Percentiles rank a stretch among this genome's conserved stretches.
These are phyloP conservation scores for Nothoprocta pentlandii DNA, from an alignment of 2,113 vertebrate genomes.

Conservation along the genomic window DNA sequence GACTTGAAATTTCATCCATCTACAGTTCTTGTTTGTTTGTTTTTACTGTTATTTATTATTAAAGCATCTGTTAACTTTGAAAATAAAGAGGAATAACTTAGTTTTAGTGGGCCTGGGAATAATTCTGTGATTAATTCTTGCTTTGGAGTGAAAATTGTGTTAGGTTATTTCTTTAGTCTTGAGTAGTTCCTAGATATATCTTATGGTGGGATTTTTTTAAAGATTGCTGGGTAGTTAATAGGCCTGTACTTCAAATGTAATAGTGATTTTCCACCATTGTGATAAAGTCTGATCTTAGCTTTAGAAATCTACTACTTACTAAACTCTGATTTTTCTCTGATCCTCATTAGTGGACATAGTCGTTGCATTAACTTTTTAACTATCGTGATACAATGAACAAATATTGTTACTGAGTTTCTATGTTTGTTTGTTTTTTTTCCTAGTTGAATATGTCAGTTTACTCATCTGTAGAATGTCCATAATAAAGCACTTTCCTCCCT, in stretches of 20 bases:
- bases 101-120: background rate
- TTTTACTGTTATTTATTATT: background rate
- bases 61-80: background rate
- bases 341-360: background rate
- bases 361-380: background rate
- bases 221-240: accelerated
- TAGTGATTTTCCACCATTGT: background rate
- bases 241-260: background rate
- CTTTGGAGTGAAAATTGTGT: background rate
- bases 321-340: background rate
- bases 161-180: background rate
- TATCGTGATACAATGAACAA: background rate
- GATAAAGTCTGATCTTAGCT: background rate
- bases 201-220: background rate
- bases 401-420: background rate
- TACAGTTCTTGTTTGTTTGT: background rate
- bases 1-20: background rate
- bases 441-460: conserved; percentile 40
- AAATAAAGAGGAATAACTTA: background rate
- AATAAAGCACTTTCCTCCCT: conserved; percentile 31
- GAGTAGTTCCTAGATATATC: background rate
- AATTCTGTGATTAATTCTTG: background rate
- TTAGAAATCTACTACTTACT: background rate
- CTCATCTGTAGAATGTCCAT: conserved; percentile 39
- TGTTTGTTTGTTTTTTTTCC: background rate